These are phyloP conservation scores for Spinus pinus DNA, from an alignment of 2,797 vertebrate genomes.

Conservation along the genomic window DNA sequence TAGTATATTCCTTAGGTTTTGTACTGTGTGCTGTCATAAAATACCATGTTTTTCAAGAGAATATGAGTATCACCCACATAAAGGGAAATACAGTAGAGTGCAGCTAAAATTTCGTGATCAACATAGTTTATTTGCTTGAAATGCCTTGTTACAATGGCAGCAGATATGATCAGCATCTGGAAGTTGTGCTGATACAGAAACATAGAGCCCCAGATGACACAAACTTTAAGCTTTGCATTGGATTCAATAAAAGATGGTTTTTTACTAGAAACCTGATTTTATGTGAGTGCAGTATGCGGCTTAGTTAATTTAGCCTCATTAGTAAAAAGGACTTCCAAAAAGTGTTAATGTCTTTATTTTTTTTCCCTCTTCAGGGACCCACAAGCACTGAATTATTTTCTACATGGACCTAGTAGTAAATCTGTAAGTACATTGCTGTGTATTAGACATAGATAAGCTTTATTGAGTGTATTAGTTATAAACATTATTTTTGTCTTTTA, in stretches of 20 bases:
- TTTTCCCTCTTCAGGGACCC: conserved; percentile 83
- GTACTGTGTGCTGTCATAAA: neutral
- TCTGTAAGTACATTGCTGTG: conserved; percentile 84
- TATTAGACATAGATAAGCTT: neutral
- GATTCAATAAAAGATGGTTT: neutral
- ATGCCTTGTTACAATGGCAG: neutral
- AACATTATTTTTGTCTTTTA: conserved; percentile 53
- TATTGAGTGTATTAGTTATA: neutral
- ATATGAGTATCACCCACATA: neutral
- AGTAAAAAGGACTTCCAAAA: neutral
- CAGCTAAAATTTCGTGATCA: neutral
- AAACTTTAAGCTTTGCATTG: neutral
- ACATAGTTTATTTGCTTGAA: neutral
- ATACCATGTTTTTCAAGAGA: neutral
- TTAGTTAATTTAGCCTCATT: neutral
- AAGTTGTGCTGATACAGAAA: neutral
- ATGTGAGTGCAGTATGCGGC: neutral
- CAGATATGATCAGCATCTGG: neutral
- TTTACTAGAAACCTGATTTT: neutral
- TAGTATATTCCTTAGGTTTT: neutral
- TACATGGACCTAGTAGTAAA: conserved; percentile 94
- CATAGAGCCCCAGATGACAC: neutral
- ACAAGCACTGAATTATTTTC: conserved; percentile 96
- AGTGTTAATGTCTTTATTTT: neutral
- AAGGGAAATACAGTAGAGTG: neutral